Percentiles rank a stretch among this genome's conserved stretches.
phyloP scores from a whole-genome alignment of 1,140 invertebrate species.

The Zaprionus vittiger region DNA sequence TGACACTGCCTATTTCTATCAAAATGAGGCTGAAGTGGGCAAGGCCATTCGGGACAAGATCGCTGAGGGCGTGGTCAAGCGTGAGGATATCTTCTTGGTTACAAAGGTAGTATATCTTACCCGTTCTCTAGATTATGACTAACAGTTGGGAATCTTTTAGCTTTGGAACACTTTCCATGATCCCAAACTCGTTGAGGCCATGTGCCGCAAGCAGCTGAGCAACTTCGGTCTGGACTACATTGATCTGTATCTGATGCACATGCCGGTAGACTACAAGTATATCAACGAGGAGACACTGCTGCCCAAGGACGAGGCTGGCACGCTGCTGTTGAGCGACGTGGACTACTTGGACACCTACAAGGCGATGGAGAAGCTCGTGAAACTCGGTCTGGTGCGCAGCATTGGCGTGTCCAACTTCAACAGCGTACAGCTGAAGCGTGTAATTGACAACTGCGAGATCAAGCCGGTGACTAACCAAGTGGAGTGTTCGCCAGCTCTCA shows the following conservation, averaged over 20 bases:
- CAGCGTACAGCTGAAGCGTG: slow-evolving; percentile 88
- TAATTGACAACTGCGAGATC: slow-evolving; percentile 86
- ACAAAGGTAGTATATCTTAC: slow-evolving; percentile 87
- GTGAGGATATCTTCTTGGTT: slow-evolving; percentile 94
- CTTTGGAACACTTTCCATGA: slow-evolving; percentile 85
- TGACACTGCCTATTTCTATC: slow-evolving; percentile 92
- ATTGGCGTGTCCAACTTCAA: slow-evolving; percentile 95
- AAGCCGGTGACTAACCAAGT: slow-evolving; percentile 87
- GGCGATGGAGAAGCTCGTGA: slow-evolving; percentile 86
- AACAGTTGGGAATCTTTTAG: slow-evolving; percentile 34
- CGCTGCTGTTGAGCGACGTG: slow-evolving; percentile 68
- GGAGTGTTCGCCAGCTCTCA: slow-evolving; percentile 94
- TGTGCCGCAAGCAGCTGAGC: slow-evolving; percentile 86
- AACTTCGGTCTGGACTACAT: slow-evolving; percentile 88
- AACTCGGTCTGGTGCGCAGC: slow-evolving; percentile 85
- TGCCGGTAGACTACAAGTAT: slow-evolving; percentile 86
- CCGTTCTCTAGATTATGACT: neutral
- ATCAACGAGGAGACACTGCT: slow-evolving; percentile 73
- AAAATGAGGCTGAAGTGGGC: slow-evolving; percentile 91
- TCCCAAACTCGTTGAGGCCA: slow-evolving; percentile 82
- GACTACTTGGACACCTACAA: slow-evolving; percentile 86
- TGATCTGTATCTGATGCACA: slow-evolving; percentile 90
- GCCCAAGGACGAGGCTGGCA: slow-evolving; percentile 83
- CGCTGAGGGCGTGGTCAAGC: slow-evolving; percentile 87
- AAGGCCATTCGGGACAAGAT: slow-evolving; percentile 88